Base-by-base conservation (phyloP, 2,113 vertebrate species). In the Danio rerio region DNA sequence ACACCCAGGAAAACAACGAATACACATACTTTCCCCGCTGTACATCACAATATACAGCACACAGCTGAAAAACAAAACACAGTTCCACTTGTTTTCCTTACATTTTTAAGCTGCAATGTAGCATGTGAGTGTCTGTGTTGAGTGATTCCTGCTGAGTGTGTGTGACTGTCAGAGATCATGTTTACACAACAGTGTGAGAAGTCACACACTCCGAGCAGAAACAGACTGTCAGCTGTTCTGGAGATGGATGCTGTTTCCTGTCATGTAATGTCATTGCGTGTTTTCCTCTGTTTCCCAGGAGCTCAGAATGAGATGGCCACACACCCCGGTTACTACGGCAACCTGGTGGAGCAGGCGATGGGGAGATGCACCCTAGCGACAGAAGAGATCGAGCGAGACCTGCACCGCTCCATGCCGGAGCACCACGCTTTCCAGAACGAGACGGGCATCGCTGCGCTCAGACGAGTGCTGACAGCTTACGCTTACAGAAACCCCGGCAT, bases 351-450 rank as follows among this genome's bases (percentile, higher is more conserved):
- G 87, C 93, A 95, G 90, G 96, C 97, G 43, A 95, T 90, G 84
- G 98, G 97, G 1, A 94, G 89, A 58, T 96, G 94, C 80, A 98
- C 91, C 6, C 88, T 99, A 58, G 98, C 97, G 2, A 97, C 97
- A 0, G 98, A 99, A 80, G 98, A 99, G 92, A 99, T 99, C 0
- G 98, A 99, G 90, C 93, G 98, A 0, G 98, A 99, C 91, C 94
- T 99, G 16, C 98, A 99, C 86, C 96, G 98, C 16, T 99, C 98
- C 1, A 99, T 99, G 97, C 98, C 98, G 0, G 98, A 99, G 85
- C 98, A 99, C 90, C 92, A 95, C 1, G 98, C 98, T 62, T 99
- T 99, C 92, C 98, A 99, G 90, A 99, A 99, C 0, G 96, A 98
- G 84, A 88, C 94, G 0, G 98, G 98, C 21, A 99, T 99, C 0